Evolutionary conservation across 2,888 invertebrate genomes (phyloP).

Genomic region (Dynastes grantii): DNA sequence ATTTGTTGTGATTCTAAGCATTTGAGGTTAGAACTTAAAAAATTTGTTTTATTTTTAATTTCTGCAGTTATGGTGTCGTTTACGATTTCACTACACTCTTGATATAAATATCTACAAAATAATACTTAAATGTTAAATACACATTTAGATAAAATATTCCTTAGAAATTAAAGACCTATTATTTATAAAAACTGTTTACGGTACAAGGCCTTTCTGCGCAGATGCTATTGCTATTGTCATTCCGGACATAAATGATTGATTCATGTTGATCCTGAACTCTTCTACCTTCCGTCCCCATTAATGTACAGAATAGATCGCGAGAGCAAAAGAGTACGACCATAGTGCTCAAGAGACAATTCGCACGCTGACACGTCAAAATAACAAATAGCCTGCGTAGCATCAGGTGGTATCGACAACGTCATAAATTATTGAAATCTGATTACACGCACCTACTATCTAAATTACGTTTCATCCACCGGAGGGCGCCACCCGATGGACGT

Average conservation of each 20-base stretch:
- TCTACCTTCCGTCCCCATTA: neutral
- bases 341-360: slow-evolving; percentile 37
- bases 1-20: too few species aligned
- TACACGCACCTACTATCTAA: slow-evolving; percentile 47
- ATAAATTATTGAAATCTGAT: slow-evolving; percentile 48
- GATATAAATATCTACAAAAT: too few species aligned
- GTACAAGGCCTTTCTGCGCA: neutral
- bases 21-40: too few species aligned
- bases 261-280: slow-evolving; percentile 1
- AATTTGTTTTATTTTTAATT: too few species aligned
- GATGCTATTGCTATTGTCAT: slow-evolving; percentile 1
- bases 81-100: too few species aligned
- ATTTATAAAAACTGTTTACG: neutral
- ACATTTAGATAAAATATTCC: too few species aligned
- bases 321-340: neutral
- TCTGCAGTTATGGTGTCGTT: too few species aligned
- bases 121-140: too few species aligned
- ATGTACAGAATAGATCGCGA: neutral
- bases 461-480: slow-evolving; percentile 42
- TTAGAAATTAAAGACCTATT: slow-evolving; percentile 1
- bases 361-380: slow-evolving; percentile 47
- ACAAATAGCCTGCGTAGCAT: slow-evolving; percentile 46
- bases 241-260: slow-evolving; percentile 25
- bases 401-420: slow-evolving; percentile 48
- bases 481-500: slow-evolving; percentile 43